Percentiles rank a stretch among this genome's conserved stretches.
Evolutionary conservation across 2,113 vertebrate genomes (phyloP).

Genomic region (Tragelaphus scriptus): DNA sequence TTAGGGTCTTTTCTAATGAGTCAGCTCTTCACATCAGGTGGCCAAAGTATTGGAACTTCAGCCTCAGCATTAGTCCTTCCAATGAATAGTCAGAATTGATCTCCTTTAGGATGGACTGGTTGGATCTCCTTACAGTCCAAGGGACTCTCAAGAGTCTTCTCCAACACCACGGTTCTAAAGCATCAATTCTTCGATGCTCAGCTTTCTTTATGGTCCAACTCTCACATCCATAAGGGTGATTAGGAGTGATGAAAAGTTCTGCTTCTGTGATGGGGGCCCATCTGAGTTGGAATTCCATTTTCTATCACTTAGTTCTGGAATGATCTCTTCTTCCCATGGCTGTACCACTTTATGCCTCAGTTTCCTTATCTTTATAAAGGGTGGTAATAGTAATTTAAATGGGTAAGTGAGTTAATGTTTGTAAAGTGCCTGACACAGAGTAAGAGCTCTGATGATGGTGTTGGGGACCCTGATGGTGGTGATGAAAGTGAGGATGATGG

Average conservation of each 20-base stretch:
- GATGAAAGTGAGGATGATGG: rapidly evolving
- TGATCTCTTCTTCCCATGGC: background rate
- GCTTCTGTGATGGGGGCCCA: background rate
- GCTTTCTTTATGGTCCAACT: background rate
- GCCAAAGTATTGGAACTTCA: background rate
- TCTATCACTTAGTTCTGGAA: background rate
- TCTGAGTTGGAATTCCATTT: background rate
- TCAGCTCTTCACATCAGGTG: background rate
- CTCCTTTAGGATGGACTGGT: background rate
- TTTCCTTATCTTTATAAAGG: background rate
- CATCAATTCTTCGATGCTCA: background rate
- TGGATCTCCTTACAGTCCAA: background rate
- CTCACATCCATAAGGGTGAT: background rate
- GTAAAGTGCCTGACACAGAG: background rate
- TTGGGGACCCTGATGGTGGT: rapidly evolving
- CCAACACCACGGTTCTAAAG: background rate
- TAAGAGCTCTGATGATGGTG: background rate
- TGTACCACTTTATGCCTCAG: background rate
- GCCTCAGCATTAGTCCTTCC: background rate
- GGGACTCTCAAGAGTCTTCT: background rate
- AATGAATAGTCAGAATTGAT: background rate
- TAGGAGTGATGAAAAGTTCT: background rate
- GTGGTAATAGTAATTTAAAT: background rate
- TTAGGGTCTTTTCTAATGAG: background rate
- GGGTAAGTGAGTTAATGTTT: background rate